Conservation (phyloP, 92 coral and sea anemone genomes). For the Phenganax subtilis region DNA sequence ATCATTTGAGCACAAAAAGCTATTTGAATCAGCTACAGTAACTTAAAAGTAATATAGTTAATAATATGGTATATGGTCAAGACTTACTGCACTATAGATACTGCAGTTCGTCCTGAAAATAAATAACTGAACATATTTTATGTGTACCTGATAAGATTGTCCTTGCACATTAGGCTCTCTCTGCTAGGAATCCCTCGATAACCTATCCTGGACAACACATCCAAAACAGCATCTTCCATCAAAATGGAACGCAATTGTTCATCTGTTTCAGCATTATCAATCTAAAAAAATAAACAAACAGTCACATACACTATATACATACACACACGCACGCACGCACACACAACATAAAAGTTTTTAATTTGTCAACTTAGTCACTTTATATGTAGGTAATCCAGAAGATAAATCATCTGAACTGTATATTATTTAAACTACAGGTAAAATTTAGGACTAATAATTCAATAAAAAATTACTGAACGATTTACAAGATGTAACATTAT, state of each 20-base stretch:
- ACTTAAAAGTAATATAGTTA: too few species aligned
- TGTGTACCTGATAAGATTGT: slow-evolving; percentile 49
- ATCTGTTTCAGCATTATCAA: slow-evolving; percentile 47
- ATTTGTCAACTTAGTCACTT: too few species aligned
- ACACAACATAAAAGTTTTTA: neutral
- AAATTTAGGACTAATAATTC: neutral
- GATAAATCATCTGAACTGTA: too few species aligned
- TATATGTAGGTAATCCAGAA: too few species aligned
- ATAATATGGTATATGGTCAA: neutral
- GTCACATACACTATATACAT: neutral
- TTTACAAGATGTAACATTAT: neutral
- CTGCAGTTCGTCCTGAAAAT: too few species aligned
- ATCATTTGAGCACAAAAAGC: too few species aligned
- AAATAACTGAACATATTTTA: neutral
- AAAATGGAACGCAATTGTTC: slow-evolving; percentile 45
- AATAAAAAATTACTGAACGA: neutral
- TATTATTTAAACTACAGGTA: too few species aligned
- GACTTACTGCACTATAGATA: neutral
- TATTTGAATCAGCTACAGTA: too few species aligned
- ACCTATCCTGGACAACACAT: slow-evolving; percentile 52
- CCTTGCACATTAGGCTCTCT: slow-evolving; percentile 49
- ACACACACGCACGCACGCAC: neutral
- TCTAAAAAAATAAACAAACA: slow-evolving; percentile 23
- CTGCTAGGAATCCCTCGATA: slow-evolving; percentile 58
- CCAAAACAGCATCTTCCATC: slow-evolving; percentile 53